Evolutionary conservation across 2,888 invertebrate species (phyloP), one percentile per base, ranked within the genome.

Genomic region (Drosophila percnosoma): DNA sequence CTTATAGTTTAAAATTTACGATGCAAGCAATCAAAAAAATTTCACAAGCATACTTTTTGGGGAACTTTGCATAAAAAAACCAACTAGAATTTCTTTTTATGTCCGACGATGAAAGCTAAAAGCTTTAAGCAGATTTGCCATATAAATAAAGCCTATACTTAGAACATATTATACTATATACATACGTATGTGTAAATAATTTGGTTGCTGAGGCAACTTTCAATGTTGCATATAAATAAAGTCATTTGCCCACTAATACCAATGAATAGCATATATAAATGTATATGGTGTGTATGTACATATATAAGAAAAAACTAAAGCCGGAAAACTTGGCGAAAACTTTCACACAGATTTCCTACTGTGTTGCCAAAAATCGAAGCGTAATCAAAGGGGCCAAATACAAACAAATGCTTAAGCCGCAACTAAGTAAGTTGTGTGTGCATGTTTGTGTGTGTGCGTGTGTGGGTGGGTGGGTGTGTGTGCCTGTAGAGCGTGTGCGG

Each of bases 331-430:
- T 69, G 60, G 73, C 49, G 53, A 65, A 76, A 90, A 82, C 64
- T 89, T 84, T 83, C 60, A 57, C 68, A 68, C 78, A 63, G 59
- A 73, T 76, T 73, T 73, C 73, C 71, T 73, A 72, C 59, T 42
- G 57, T 42, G 54, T 49, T 59, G 52, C 59, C 70, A 68, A 75
- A 86, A 86, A 86, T 86, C 90, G 90, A 88, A 90, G 81, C 87
- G 83, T 90, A 88, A 86, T 86, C 86, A 86, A 90, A 88, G 83
- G 80, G 69, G 64, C 72, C 78, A 77, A 84, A 82, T 78, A 75
- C 85, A 90, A 88, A 88, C 76, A 89, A 87, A 90, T 86, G 80
- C 81, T 77, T 68, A 86, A 83, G 81, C 86, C 59, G 55, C 64
- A 63, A 72, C 80, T 73, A 75, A 85, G 74, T 77, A 67, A 64